A percentile compares a stretch with the other conserved stretches of the same genome.
phyloP scores from a whole-genome alignment of 2,888 invertebrate species.

The Fragum fragum region DNA sequence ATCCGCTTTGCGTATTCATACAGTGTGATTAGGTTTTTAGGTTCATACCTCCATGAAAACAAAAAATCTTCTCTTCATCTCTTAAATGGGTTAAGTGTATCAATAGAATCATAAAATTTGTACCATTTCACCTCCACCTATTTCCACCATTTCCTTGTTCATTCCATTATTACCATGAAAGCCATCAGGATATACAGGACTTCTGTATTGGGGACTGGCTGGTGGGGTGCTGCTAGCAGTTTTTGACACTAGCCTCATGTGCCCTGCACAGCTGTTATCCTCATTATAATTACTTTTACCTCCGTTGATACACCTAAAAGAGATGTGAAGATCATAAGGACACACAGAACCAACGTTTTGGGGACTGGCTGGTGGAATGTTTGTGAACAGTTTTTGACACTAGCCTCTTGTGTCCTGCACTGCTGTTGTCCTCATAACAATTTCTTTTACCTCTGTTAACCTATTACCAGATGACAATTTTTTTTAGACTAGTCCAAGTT shows the following conservation, averaged over 20 bases:
- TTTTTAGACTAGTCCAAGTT: too few species aligned
- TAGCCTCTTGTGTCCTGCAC: slow-evolving; percentile 41
- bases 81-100: too few species aligned
- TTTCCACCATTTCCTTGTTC: slow-evolving; percentile 16
- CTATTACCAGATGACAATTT: too few species aligned
- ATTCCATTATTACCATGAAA: background rate
- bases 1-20: too few species aligned
- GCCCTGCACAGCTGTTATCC: slow-evolving; percentile 88
- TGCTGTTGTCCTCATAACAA: slow-evolving; percentile 91
- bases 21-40: too few species aligned
- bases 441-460: slow-evolving; percentile 94
- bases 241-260: slow-evolving; percentile 30
- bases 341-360: slow-evolving; percentile 13
- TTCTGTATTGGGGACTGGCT: background rate
- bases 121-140: slow-evolving; percentile 16
- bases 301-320: slow-evolving; percentile 91
- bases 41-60: too few species aligned
- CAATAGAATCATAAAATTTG: background rate
- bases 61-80: too few species aligned
- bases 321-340: too few species aligned
- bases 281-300: slow-evolving; percentile 93
- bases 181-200: slow-evolving; percentile 21
- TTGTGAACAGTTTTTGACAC: slow-evolving; percentile 14
- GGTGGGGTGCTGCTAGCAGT: slow-evolving; percentile 2
- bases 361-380: background rate